Percentiles rank a stretch among this genome's conserved stretches.
phyloP scores from a whole-genome alignment of 2,113 vertebrate genomes.

The Ondatra zibethicus region DNA sequence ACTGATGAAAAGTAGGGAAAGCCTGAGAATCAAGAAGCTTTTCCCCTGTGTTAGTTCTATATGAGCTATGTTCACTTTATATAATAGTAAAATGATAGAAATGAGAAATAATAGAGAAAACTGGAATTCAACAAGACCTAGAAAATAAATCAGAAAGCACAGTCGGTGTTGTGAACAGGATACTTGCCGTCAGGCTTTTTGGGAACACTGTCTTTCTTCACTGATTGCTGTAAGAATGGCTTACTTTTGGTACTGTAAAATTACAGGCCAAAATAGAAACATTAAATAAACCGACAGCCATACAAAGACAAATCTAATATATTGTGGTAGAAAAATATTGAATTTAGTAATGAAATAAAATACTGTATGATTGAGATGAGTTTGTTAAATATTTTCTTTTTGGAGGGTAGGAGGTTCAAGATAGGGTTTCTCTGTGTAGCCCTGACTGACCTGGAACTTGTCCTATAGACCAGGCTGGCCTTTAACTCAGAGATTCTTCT shows the following conservation, averaged over 20 bases:
- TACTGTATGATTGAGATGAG: neutral
- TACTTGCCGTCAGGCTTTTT: neutral
- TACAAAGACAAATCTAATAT: neutral
- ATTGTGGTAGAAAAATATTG: neutral
- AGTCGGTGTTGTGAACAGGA: neutral
- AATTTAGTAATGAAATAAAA: neutral
- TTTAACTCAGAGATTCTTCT: neutral
- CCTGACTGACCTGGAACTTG: neutral
- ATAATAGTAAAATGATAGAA: neutral
- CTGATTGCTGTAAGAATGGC: neutral
- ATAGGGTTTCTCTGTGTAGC: rapidly evolving
- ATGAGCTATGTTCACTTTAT: neutral
- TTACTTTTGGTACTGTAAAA: neutral
- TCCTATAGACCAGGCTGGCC: neutral
- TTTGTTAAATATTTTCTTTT: conserved; percentile 14
- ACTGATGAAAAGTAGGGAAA: conserved; percentile 33
- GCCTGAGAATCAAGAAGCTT: neutral
- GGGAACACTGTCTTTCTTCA: neutral
- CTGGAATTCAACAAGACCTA: neutral
- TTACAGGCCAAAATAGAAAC: neutral
- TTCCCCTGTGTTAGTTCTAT: neutral
- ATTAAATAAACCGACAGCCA: neutral
- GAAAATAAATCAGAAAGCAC: neutral
- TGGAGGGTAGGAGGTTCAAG: neutral
- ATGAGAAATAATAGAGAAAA: neutral